Conservation (phyloP, 1,140 invertebrate species). For the Copidosoma floridanum region DNA sequence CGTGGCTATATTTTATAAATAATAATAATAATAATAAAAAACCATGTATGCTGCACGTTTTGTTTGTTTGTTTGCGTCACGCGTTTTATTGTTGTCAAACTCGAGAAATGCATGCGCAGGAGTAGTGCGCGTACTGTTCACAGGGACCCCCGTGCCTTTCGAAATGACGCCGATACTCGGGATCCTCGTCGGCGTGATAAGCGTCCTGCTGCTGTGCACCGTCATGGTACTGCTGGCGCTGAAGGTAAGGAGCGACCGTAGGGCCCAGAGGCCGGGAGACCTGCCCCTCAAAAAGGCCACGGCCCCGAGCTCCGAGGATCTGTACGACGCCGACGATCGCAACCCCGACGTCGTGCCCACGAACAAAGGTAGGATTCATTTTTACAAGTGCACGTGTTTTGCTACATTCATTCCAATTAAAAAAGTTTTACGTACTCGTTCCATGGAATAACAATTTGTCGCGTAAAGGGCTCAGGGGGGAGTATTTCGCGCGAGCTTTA, state of each 20-base stretch:
- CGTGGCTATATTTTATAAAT: no score
- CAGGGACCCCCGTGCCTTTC: slow-evolving; percentile 63
- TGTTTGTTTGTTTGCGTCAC: no score
- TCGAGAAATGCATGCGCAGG: no score
- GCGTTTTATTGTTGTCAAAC: no score
- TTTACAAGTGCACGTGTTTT: neutral
- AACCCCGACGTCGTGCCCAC: slow-evolving; percentile 84
- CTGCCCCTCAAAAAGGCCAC: slow-evolving; percentile 68
- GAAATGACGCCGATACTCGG: slow-evolving; percentile 75
- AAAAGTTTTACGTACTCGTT: no score
- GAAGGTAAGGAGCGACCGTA: slow-evolving; percentile 61
- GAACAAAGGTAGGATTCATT: slow-evolving; percentile 72
- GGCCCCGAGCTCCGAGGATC: slow-evolving; percentile 67
- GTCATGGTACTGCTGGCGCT: slow-evolving; percentile 70
- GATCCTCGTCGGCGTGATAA: slow-evolving; percentile 70
- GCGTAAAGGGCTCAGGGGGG: no score
- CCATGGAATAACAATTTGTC: no score
- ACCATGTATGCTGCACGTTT: no score
- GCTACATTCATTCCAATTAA: no score
- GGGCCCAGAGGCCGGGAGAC: slow-evolving; percentile 63
- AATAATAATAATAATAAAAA: no score
- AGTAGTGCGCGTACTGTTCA: slow-evolving; percentile 53
- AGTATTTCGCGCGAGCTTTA: no score
- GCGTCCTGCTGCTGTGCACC: slow-evolving; percentile 67
- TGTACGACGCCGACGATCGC: slow-evolving; percentile 73